phyloP scores from a whole-genome alignment of 2,113 vertebrate species.

The Paramisgurnus dabryanus region DNA sequence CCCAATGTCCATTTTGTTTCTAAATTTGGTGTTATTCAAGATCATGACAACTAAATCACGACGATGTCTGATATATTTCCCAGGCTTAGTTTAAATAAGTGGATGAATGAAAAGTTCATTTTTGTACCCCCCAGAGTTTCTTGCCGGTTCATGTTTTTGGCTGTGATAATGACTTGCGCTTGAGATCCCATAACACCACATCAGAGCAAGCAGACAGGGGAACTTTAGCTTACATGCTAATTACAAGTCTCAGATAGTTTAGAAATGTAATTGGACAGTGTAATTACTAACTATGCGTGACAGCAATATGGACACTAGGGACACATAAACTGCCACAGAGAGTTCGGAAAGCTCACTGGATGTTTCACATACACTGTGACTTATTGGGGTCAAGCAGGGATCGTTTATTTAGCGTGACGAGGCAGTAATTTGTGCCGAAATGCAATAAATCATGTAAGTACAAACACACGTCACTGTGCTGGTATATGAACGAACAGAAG shows the following conservation, averaged over 20 bases:
- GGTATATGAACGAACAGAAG: background rate
- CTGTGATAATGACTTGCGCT: slow-evolving; percentile 16
- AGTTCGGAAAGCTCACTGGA: slow-evolving; percentile 10
- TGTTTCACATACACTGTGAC: slow-evolving; percentile 36
- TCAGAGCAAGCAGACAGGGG: slow-evolving; percentile 24
- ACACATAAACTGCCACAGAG: slow-evolving; percentile 40
- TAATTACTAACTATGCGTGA: slow-evolving; percentile 39
- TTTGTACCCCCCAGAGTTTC: background rate
- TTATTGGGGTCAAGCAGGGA: slow-evolving; percentile 39
- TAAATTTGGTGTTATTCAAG: too few relatives aligned
- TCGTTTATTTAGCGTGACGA: slow-evolving; percentile 34
- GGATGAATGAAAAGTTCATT: background rate
- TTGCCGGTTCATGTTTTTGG: slow-evolving; percentile 19
- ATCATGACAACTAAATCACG: too few relatives aligned
- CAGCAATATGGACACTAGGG: slow-evolving; percentile 39
- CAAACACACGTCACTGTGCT: slow-evolving; percentile 17
- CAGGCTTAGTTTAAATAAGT: background rate
- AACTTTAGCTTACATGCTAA: slow-evolving; percentile 47
- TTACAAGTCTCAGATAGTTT: slow-evolving; percentile 39
- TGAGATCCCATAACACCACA: slow-evolving; percentile 30
- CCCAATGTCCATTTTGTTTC: too few relatives aligned
- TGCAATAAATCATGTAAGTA: slow-evolving; percentile 26
- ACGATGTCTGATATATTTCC: too few relatives aligned
- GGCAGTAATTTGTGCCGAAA: slow-evolving; percentile 22
- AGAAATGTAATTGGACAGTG: slow-evolving; percentile 34